Base-by-base conservation (phyloP, 2,113 vertebrate genomes). In the Percopsis transmontana region DNA sequence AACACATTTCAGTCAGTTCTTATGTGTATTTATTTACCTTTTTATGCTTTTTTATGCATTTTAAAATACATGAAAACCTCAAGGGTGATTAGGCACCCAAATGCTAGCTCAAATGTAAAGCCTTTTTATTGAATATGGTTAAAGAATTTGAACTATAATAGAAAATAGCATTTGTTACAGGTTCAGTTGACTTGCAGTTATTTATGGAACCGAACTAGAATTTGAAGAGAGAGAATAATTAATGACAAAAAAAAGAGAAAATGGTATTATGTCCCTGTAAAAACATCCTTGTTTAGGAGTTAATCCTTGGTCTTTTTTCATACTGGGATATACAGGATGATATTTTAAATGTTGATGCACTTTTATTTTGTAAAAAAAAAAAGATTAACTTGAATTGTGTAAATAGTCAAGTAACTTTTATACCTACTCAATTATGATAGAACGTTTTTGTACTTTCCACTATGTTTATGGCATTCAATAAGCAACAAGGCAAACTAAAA, bases 331-430 rank as follows among this genome's bases (percentile, higher is more conserved):
- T 19, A 39, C 58, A 76, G 60, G 67, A 75, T 68, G 47, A 50
- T 57, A 50, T 82, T 80, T 71, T 68, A 67, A 81, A 63, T 73
- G 85, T 88, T 85, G 80, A 93, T 91, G 92, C 92, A 93, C 92
- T 91, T 91, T 90, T 74, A 89, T 76, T 70, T 87, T 85, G 77
- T 90, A 88, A 72, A 88, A 72, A 87, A 81, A 88, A 76, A 76
- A n/a, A n/a, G n/a, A n/a, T 72, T 79, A 90, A 91, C 91, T 91
- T 93, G 91, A 92, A 91, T 84, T 87, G 87, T 92, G 89, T 93
- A 91, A 90, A 92, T 93, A 91, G 78, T 74, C 73, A 78, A 63
- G 66, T 80, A 76, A 44, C 47, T 81, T 82, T 81, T 77, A 82
- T 89, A 86, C 68, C 71, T 83, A 81, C 65, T 74, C 67, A 81